Percentiles rank a stretch among this genome's conserved stretches.
phyloP scores from a whole-genome alignment of 1,140 invertebrate genomes.

The Bombus confusus region DNA sequence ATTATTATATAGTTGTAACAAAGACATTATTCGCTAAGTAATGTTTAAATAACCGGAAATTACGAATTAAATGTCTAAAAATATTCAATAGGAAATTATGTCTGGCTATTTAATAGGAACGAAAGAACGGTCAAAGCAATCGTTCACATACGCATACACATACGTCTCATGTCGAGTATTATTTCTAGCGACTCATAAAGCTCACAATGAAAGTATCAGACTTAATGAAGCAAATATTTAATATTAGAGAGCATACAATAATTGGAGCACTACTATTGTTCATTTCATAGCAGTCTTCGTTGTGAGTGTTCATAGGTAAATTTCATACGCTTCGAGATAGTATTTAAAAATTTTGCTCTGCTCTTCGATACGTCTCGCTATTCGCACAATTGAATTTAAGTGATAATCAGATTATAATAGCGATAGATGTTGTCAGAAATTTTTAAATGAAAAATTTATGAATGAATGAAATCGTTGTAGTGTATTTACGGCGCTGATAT shows the following conservation, averaged over 20 bases:
- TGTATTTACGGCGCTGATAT: no score
- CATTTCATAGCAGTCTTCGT: no score
- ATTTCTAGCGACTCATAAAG: background rate
- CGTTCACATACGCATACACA: no score
- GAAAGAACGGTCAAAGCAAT: background rate
- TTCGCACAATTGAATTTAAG: background rate
- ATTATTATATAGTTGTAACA: background rate
- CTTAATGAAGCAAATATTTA: conserved; percentile 18
- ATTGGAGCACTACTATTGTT: background rate
- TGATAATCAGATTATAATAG: background rate
- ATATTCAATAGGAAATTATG: background rate
- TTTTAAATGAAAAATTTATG: background rate
- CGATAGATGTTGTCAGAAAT: background rate
- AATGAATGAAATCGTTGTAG: background rate
- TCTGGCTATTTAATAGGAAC: background rate
- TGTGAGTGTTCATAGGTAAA: background rate
- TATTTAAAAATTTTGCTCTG: background rate
- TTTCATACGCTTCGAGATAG: background rate
- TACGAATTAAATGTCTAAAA: conserved; percentile 4
- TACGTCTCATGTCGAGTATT: background rate
- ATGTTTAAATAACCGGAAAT: background rate
- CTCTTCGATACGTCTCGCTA: background rate
- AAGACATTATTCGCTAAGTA: background rate
- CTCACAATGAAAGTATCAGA: background rate
- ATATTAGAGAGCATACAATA: background rate